Conservation (phyloP, 2,113 vertebrate genomes). For the Stercorarius parasiticus region DNA sequence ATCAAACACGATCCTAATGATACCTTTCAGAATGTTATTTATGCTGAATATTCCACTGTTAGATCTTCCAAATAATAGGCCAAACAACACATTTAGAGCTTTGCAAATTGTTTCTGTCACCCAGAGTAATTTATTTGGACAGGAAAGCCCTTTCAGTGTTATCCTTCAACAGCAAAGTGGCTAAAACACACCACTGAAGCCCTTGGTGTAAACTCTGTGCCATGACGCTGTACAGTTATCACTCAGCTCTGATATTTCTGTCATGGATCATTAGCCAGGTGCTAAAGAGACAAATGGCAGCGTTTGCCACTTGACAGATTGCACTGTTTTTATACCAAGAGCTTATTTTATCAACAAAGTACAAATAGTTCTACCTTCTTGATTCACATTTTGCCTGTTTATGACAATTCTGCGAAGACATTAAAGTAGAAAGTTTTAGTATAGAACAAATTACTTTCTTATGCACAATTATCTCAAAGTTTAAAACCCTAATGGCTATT, state of each 20-base stretch:
- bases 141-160: conserved; percentile 1
- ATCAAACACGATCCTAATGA: background rate
- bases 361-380: background rate
- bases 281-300: conserved; percentile 49
- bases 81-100: background rate
- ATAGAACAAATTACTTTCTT: background rate
- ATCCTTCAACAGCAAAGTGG: background rate
- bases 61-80: background rate
- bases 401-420: background rate
- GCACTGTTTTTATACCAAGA: conserved; percentile 3
- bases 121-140: conserved; percentile 11
- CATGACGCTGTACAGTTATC: background rate
- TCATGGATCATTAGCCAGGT: conserved; percentile 48
- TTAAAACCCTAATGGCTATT: background rate
- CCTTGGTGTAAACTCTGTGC: background rate
- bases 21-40: background rate
- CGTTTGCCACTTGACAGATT: conserved; percentile 40
- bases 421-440: background rate
- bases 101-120: background rate
- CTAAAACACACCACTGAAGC: background rate
- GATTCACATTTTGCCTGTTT: background rate
- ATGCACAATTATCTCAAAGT: background rate
- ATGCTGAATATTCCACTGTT: background rate
- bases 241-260: conserved; percentile 18
- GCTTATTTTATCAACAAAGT: conserved; percentile 31